Conservation (phyloP, 2,888 invertebrate species). For the Orchestes rusci region DNA sequence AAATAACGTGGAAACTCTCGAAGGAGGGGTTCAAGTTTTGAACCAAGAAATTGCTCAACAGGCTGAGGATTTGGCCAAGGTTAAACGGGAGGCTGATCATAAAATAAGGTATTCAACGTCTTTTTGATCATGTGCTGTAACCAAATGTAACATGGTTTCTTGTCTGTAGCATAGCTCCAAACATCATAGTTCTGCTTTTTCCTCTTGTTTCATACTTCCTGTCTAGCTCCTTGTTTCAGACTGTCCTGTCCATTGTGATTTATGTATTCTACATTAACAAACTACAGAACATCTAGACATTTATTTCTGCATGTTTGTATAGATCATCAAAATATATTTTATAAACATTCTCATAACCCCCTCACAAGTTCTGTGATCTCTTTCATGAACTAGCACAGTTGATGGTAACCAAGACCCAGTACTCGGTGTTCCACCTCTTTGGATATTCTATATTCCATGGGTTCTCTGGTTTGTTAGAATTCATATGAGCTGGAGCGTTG, state of each 20-base stretch:
- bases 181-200: conserved; percentile 31
- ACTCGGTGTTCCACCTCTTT: no score
- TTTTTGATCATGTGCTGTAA: not conserved
- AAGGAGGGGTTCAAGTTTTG: conserved; percentile 44
- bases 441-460: no score
- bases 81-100: conserved; percentile 38
- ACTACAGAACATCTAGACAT: no score
- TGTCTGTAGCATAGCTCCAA: conserved; percentile 3
- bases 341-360: no score
- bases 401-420: no score
- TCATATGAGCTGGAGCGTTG: no score
- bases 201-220: conserved; percentile 31
- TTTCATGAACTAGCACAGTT: no score
- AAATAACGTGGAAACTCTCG: conserved; percentile 43
- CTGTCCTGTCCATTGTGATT: conserved; percentile 18
- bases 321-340: no score
- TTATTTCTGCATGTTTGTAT: no score
- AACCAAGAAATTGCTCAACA: conserved; percentile 43
- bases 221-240: conserved; percentile 26
- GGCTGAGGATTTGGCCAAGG: conserved; percentile 36
- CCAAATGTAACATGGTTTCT: not conserved
- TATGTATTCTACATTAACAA: conserved; percentile 23
- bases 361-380: no score
- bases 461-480: no score
- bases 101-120: conserved; percentile 44